Conservation (phyloP, 2,113 vertebrate species). For the Coptodon bakossiorum region DNA sequence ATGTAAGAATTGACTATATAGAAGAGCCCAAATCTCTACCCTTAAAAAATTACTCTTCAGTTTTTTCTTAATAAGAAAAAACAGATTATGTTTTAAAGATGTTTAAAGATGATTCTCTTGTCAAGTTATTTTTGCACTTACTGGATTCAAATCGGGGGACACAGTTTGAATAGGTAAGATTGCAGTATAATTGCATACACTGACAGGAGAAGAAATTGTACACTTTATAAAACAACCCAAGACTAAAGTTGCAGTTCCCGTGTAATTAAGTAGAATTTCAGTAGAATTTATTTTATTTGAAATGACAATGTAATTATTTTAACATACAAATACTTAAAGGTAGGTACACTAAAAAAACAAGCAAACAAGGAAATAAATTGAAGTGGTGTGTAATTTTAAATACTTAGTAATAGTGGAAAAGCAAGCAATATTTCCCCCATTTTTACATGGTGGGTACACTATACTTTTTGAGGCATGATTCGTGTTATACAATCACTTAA, state of each 20-base stretch:
- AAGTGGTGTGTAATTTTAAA: not conserved
- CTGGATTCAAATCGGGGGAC: not conserved
- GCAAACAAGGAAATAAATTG: not conserved
- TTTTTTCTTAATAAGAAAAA: not conserved
- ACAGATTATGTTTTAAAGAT: not conserved
- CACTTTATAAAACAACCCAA: not conserved
- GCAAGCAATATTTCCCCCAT: too few relatives aligned
- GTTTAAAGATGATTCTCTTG: not conserved
- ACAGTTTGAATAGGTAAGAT: not conserved
- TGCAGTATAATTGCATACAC: not conserved
- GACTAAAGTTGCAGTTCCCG: not conserved
- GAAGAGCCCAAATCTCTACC: slow-evolving; percentile 8
- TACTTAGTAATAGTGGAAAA: too few relatives aligned
- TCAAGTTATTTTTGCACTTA: not conserved
- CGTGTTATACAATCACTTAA: too few relatives aligned
- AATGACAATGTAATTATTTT: not conserved
- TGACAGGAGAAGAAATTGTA: not conserved
- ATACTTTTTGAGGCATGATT: too few relatives aligned
- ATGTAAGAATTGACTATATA: slow-evolving; percentile 22
- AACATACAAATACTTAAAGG: not conserved
- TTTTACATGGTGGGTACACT: too few relatives aligned
- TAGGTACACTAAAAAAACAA: not conserved
- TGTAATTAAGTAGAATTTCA: not conserved
- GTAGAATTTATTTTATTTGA: not conserved
- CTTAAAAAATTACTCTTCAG: slow-evolving; percentile 7